phyloP scores from a whole-genome alignment of 2,888 invertebrate genomes.

The Dexiosoma caninum region DNA sequence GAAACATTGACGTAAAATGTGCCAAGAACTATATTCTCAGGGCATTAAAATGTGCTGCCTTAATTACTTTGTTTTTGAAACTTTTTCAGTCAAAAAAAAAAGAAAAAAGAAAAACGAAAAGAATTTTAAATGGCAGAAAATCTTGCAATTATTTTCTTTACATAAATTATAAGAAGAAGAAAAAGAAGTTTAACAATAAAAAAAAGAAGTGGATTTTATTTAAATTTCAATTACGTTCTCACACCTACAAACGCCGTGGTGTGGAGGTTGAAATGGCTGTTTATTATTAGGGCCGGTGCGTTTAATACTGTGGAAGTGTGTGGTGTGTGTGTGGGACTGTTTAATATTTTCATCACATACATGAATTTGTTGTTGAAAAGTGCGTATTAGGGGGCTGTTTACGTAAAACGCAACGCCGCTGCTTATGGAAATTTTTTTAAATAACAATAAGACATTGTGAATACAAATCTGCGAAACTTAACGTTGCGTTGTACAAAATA shows the following conservation, averaged over 20 bases:
- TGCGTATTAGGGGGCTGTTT: too few relatives aligned
- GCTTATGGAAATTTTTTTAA: too few relatives aligned
- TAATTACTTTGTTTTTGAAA: not conserved
- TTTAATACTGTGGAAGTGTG: not conserved
- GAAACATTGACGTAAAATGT: conserved; percentile 21
- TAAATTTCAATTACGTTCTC: conserved; percentile 53
- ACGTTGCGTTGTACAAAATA: not conserved
- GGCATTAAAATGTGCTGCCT: not conserved
- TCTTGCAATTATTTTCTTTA: conserved; percentile 29
- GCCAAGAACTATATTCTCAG: not conserved
- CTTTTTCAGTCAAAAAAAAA: not conserved
- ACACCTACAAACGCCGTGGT: conserved; percentile 20
- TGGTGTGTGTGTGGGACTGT: not conserved
- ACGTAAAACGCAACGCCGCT: too few relatives aligned
- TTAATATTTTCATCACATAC: too few relatives aligned
- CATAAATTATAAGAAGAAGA: not conserved
- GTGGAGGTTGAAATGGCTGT: conserved; percentile 21
- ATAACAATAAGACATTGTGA: too few relatives aligned
- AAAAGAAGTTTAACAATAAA: not conserved
- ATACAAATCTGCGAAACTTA: too few relatives aligned
- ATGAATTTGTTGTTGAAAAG: too few relatives aligned
- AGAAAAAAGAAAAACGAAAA: conserved; percentile 17
- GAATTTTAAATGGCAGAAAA: conserved; percentile 35
- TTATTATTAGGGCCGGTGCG: too few relatives aligned
- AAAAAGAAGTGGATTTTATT: conserved; percentile 47